Evolutionary conservation across 2,797 vertebrate genomes (phyloP).

Genomic region (Tokudaia tokunoshimensis): DNA sequence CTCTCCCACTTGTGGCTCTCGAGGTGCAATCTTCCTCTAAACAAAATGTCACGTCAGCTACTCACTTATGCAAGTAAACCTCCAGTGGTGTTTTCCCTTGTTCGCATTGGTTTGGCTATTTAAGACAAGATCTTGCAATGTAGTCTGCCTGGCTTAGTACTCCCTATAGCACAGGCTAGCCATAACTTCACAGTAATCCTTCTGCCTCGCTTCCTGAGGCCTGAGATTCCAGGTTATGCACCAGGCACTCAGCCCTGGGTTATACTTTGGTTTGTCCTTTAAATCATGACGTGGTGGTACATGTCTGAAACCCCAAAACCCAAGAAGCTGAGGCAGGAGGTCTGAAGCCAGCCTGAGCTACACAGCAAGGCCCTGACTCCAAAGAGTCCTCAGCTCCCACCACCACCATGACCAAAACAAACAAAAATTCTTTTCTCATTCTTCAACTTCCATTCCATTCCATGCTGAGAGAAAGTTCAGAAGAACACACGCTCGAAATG

Average conservation of each 20-base stretch:
- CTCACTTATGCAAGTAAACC: neutral
- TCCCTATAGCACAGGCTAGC: neutral
- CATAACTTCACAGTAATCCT: too few species aligned
- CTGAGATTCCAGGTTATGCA: neutral
- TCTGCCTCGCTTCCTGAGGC: neutral
- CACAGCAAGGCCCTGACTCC: neutral
- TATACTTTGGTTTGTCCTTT: neutral
- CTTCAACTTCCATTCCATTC: neutral
- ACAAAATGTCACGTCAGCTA: neutral
- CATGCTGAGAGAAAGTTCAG: neutral
- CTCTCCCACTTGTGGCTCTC: neutral
- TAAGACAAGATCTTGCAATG: neutral
- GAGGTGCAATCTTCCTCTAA: neutral
- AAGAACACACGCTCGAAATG: neutral
- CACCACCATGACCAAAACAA: too few species aligned
- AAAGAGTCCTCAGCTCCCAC: neutral
- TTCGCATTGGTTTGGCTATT: neutral
- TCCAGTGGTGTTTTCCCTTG: neutral
- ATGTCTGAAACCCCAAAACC: neutral
- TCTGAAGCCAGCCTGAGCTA: neutral
- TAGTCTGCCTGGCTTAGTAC: neutral
- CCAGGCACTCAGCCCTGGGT: neutral
- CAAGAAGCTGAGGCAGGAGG: neutral
- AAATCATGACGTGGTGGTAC: neutral
- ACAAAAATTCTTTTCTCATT: neutral